Evolutionary conservation across 2,113 vertebrate genomes (phyloP).

Genomic region (Lophochroa leadbeateri): DNA sequence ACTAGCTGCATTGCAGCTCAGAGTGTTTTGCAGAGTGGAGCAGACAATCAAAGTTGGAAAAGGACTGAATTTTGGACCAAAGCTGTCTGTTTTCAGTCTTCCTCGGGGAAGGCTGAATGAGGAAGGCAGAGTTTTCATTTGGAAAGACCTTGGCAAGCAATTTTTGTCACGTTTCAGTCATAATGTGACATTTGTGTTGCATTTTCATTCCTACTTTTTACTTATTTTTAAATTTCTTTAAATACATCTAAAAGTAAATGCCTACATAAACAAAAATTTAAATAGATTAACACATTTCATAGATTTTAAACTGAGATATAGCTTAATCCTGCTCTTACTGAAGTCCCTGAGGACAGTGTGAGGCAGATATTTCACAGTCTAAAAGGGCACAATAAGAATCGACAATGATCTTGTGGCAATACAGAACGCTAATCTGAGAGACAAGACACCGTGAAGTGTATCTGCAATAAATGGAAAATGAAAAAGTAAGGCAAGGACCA

Average conservation of each 20-base stretch:
- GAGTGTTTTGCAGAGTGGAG: background rate
- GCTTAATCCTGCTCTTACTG: background rate
- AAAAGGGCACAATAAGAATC: background rate
- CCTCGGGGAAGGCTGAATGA: background rate
- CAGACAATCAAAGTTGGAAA: background rate
- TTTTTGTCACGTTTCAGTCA: background rate
- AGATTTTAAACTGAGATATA: background rate
- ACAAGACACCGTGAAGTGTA: background rate
- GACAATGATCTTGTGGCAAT: background rate
- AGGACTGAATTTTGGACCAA: background rate
- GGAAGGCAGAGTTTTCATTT: background rate
- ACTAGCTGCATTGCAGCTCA: background rate
- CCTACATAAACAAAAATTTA: background rate
- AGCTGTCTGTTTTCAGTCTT: background rate
- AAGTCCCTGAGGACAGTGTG: background rate
- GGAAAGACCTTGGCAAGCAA: background rate
- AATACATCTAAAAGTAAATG: background rate
- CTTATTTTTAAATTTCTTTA: background rate
- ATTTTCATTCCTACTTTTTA: background rate
- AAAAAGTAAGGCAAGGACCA: slow-evolving; percentile 1
- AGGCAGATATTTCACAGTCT: slow-evolving; percentile 2
- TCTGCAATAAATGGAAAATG: background rate
- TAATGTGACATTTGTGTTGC: background rate
- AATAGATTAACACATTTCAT: background rate
- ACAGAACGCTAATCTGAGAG: background rate